phyloP scores from a whole-genome alignment of 2,113 vertebrate species.

The Apus apus region DNA sequence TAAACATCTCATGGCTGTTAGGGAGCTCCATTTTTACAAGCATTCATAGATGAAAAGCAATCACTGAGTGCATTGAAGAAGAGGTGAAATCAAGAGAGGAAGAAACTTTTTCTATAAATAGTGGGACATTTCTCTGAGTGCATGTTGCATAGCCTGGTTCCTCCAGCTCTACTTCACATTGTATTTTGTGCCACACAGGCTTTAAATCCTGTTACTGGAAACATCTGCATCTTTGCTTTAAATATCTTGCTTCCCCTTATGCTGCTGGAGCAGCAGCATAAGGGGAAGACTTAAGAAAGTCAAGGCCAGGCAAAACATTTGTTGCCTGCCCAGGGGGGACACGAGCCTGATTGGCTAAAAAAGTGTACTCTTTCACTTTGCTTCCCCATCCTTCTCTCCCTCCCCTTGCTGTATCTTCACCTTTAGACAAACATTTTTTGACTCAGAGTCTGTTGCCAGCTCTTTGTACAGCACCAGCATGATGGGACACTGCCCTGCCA shows the following conservation, averaged over 20 bases:
- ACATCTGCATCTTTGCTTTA: neutral
- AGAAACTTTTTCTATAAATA: neutral
- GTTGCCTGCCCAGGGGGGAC: neutral
- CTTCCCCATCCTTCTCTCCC: neutral
- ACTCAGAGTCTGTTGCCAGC: neutral
- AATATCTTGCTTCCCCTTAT: neutral
- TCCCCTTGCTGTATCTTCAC: neutral
- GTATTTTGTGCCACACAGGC: neutral
- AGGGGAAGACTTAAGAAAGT: neutral
- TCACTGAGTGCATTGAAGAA: neutral
- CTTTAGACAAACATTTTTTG: neutral
- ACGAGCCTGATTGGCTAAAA: neutral
- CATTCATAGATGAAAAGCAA: conserved; percentile 12
- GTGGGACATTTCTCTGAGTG: neutral
- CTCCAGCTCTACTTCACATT: neutral
- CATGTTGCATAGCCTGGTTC: fast-evolving
- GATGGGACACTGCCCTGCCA: neutral
- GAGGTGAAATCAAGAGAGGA: conserved; percentile 1
- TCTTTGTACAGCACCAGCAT: neutral
- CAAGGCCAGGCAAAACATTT: neutral
- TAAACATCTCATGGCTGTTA: neutral
- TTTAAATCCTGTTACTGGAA: neutral
- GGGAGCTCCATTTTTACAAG: conserved; percentile 10
- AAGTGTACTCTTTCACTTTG: neutral
- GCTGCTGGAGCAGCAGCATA: neutral